Evolutionary conservation across 2,888 invertebrate genomes (phyloP).

Genomic region (Opisthograptis luteolata): DNA sequence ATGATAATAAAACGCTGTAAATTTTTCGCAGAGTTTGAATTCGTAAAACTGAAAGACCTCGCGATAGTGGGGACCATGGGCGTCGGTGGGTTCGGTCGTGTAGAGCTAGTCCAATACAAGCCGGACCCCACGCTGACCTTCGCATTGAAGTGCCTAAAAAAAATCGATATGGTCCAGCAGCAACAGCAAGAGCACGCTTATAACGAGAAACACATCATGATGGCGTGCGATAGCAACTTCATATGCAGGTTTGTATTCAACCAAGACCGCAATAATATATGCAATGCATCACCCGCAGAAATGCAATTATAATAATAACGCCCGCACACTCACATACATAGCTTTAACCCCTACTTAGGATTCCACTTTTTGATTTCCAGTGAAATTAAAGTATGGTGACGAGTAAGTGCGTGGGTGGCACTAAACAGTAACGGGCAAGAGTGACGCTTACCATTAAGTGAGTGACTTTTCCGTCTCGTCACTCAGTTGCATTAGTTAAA

Average conservation of each 20-base stretch:
- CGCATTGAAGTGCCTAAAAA: slow-evolving; percentile 95
- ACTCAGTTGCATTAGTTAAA: no score
- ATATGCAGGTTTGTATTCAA: slow-evolving; percentile 86
- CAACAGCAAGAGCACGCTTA: slow-evolving; percentile 95
- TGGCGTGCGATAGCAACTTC: slow-evolving; percentile 91
- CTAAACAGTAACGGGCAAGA: no score
- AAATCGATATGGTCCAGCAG: slow-evolving; percentile 94
- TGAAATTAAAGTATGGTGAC: no score
- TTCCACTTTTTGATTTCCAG: no score
- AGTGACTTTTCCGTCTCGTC: no score
- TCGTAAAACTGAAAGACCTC: slow-evolving; percentile 90
- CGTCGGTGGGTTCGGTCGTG: slow-evolving; percentile 96
- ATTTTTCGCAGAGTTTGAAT: slow-evolving; percentile 82
- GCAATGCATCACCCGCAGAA: no score
- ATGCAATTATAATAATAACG: no score
- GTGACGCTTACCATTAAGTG: no score
- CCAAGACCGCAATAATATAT: neutral
- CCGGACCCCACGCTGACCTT: slow-evolving; percentile 85
- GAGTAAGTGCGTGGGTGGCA: no score
- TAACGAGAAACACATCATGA: slow-evolving; percentile 93
- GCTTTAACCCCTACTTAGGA: no score
- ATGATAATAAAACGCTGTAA: no score
- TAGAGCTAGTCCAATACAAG: slow-evolving; percentile 89
- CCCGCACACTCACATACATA: no score
- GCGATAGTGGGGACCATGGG: slow-evolving; percentile 94